Percentiles rank a stretch among this genome's conserved stretches.
Conservation (phyloP, 2,888 invertebrate species). For the Ectemnius cavifrons region DNA sequence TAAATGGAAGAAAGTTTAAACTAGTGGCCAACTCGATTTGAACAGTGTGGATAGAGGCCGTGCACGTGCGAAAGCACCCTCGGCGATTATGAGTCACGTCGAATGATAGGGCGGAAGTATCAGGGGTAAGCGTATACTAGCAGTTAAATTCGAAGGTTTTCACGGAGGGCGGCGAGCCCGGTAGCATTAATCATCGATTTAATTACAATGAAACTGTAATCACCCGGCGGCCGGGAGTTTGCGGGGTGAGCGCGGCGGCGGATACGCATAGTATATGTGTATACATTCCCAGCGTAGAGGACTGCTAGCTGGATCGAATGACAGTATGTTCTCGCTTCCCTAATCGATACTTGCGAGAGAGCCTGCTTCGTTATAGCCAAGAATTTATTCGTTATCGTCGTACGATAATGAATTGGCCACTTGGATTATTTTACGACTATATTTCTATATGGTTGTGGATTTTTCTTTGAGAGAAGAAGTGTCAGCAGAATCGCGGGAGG, state of each 20-base stretch:
- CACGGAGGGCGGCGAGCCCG: slow-evolving; percentile 8
- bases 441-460: slow-evolving; percentile 1
- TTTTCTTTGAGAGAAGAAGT: neutral
- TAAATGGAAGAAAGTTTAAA: too few relatives aligned
- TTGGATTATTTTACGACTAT: neutral
- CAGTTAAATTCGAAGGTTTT: slow-evolving; percentile 18
- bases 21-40: too few relatives aligned
- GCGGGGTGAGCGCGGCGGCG: neutral
- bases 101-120: slow-evolving; percentile 23
- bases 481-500: slow-evolving; percentile 7
- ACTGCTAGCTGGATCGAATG: neutral
- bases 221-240: neutral
- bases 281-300: neutral
- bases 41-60: slow-evolving; percentile 28
- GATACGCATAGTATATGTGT: too few relatives aligned
- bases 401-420: too few relatives aligned
- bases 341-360: neutral
- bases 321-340: neutral
- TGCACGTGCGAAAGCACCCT: slow-evolving; percentile 39
- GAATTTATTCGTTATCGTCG: neutral
- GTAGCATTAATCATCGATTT: slow-evolving; percentile 40
- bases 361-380: neutral
- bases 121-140: slow-evolving; percentile 23
- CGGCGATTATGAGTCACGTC: slow-evolving; percentile 36
- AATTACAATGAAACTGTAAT: slow-evolving; percentile 30